Percentiles rank a stretch among this genome's conserved stretches.
phyloP scores from a whole-genome alignment of 2,113 vertebrate species.

The Dicentrarchus labrax region DNA sequence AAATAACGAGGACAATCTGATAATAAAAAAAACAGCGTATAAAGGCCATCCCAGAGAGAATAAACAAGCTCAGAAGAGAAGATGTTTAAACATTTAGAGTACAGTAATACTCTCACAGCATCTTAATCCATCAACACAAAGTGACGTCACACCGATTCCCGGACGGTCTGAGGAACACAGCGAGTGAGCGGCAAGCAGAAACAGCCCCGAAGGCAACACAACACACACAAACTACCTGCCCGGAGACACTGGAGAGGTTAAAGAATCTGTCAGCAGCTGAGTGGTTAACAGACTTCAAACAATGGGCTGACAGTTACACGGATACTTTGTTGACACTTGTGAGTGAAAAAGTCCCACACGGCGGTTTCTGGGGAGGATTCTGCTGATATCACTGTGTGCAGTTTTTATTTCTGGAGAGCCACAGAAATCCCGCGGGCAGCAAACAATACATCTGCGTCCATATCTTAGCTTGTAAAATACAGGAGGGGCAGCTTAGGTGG shows the following conservation, averaged over 20 bases:
- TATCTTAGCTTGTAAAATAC: rapidly evolving
- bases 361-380: slow-evolving; percentile 21
- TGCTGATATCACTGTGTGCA: slow-evolving; percentile 13
- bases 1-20: neutral
- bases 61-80: neutral
- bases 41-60: neutral
- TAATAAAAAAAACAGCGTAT: no score
- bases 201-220: slow-evolving; percentile 20
- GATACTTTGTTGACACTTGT: slow-evolving; percentile 13
- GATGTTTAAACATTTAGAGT: neutral
- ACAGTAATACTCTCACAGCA: neutral
- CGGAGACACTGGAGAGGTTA: slow-evolving; percentile 6
- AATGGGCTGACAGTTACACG: slow-evolving; percentile 3
- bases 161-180: neutral
- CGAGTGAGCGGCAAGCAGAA: neutral
- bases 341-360: slow-evolving; percentile 13
- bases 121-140: neutral
- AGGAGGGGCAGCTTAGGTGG: neutral
- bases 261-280: slow-evolving; percentile 39
- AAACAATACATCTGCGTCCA: neutral
- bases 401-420: slow-evolving; percentile 9
- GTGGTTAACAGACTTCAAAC: slow-evolving; percentile 29
- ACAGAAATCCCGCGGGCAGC: neutral
- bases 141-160: neutral
- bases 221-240: neutral